phyloP scores from a whole-genome alignment of 2,113 vertebrate species.

The Ameiurus melas region DNA sequence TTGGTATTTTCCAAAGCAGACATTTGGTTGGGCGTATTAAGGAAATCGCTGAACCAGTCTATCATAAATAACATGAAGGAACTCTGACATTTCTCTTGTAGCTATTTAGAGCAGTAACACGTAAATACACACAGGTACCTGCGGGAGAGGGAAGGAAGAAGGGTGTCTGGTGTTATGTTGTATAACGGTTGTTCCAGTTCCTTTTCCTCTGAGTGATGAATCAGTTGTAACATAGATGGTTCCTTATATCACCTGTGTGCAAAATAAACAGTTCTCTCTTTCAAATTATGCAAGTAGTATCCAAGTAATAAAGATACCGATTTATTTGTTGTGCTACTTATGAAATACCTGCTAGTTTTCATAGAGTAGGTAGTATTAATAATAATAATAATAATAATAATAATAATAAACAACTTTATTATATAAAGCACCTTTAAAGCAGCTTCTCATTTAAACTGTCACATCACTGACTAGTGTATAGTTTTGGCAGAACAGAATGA shows the following conservation, averaged over 20 bases:
- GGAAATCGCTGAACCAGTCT: slow-evolving; percentile 6
- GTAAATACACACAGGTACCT: slow-evolving; percentile 10
- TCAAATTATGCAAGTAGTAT: neutral
- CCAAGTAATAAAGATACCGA: neutral
- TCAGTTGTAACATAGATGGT: neutral
- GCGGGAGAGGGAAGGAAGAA: slow-evolving; percentile 5
- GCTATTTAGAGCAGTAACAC: slow-evolving; percentile 19
- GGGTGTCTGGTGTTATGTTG: slow-evolving; percentile 2
- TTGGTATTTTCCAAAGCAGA: slow-evolving; percentile 28
- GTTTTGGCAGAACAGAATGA: neutral
- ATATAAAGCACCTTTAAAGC: too few species aligned
- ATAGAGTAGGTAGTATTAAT: neutral
- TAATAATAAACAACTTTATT: too few species aligned
- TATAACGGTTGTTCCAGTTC: neutral
- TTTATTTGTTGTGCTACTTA: neutral
- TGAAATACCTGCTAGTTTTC: neutral
- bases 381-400: too few species aligned
- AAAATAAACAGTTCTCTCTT: neutral
- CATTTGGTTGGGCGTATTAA: slow-evolving; percentile 11
- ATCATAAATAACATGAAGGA: slow-evolving; percentile 31
- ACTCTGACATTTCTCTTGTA: slow-evolving; percentile 20
- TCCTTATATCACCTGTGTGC: neutral
- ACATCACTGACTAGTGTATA: neutral
- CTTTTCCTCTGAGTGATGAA: neutral
- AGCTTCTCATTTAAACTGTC: too few species aligned